These are phyloP conservation scores for Diplolepis rosae DNA, from an alignment of 2,888 invertebrate genomes.

Conservation along the genomic window DNA sequence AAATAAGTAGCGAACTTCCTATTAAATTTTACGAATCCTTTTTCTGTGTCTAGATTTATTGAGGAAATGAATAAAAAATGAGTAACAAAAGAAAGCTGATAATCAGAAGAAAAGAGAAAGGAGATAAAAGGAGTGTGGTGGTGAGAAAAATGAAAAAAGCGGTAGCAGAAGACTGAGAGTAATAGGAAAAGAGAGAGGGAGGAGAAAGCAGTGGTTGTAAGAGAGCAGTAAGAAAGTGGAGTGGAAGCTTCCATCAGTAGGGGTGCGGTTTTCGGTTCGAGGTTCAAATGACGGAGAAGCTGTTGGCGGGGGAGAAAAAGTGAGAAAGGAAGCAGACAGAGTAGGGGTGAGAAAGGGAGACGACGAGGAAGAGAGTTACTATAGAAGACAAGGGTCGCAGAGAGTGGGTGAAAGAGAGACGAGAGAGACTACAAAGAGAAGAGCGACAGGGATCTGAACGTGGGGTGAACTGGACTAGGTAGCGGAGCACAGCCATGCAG, in stretches of 20 bases:
- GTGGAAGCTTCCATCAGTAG: constrained; percentile 18
- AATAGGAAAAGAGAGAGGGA: constrained; percentile 15
- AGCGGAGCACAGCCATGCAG: constrained; percentile 20
- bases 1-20: too few relatives aligned
- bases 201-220: neutral
- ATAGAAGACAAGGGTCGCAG: constrained; percentile 6
- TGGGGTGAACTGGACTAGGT: constrained; percentile 22
- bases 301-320: constrained; percentile 9
- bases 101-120: neutral
- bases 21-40: too few relatives aligned
- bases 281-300: constrained; percentile 25
- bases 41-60: neutral
- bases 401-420: constrained; percentile 38
- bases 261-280: constrained; percentile 29
- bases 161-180: too few relatives aligned
- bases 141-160: constrained; percentile 15
- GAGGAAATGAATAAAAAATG: neutral
- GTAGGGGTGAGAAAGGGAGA: constrained; percentile 29
- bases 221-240: constrained; percentile 13
- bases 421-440: constrained; percentile 29
- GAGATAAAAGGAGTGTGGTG: neutral
- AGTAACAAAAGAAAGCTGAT: neutral
- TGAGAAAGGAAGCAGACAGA: constrained; percentile 4
- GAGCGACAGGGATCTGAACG: constrained; percentile 10
- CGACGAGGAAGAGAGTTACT: constrained; percentile 34